Base-by-base conservation (phyloP, 2,888 invertebrate genomes). In the Brachycybe producta region DNA sequence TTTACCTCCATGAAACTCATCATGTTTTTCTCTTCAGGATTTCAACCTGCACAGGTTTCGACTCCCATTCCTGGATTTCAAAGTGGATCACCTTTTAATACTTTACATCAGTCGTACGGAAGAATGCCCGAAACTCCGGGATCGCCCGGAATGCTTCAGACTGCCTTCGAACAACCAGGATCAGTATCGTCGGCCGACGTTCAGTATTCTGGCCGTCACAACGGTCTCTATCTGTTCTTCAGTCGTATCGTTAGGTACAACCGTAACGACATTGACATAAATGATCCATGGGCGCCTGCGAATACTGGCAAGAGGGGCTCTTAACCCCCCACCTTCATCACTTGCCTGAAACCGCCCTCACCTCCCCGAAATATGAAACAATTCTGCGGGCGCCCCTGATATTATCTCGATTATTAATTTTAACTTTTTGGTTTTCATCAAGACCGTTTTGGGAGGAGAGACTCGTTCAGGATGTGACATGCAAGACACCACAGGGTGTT, bases 171-270 rank as follows among this genome's bases (percentile, higher is more conserved):
- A 3, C 42, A 32, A 24, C 52, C 62, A 62, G 58, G 48, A 58
- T 58, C 49, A 59, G 32, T 61, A 11, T 55, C 64, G 17, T 36
- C 36, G 24, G 39, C 49, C 34, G 64, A 67, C 39, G 58, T 66
- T 21, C 57, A 62, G 5, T 72, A 69, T 65, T 86, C 87, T 1
- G 79, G 86, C 0, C 90, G 90, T 64, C 95, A 95, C 65, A 87
- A 92, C 63, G 92, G 91, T 1, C 74, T 97, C 7, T 97, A 92
- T 68, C 75, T 92, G 36, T 91, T 88, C 64, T 78, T 94, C 13
- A 80, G 85, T 21, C 76, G 95, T 58, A 82, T 97, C 58, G 70
- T 98, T 17, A 73, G 66, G 66, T 66, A 56, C 7, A 36, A 30
- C 8, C 8, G 45, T 53, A 40, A 17, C 28, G n/a, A 13, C 7